Evolutionary conservation across 2,888 invertebrate species (phyloP).

Genomic region (Zele albiditarsus): DNA sequence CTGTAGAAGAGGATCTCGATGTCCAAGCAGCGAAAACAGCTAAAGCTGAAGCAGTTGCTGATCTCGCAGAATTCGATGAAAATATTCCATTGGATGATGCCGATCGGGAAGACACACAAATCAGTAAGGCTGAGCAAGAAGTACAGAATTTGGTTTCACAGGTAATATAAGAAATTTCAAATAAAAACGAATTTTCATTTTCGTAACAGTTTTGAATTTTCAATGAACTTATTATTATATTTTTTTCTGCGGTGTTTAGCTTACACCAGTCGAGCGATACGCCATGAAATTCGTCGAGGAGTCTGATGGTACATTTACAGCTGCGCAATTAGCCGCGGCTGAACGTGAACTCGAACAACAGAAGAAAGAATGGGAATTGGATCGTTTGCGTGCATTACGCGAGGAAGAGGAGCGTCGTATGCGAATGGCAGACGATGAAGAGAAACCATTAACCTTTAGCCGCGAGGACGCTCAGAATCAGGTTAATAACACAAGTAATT

Average conservation of each 20-base stretch:
- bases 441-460: constrained; percentile 82
- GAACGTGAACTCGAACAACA: constrained; percentile 90
- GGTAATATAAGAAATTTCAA: constrained; percentile 72
- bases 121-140: constrained; percentile 84
- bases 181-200: not conserved
- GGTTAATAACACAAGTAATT: constrained; percentile 80
- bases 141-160: constrained; percentile 82
- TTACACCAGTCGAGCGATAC: constrained; percentile 95
- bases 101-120: constrained; percentile 75
- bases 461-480: constrained; percentile 87
- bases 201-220: not conserved
- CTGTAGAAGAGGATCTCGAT: constrained; percentile 96
- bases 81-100: constrained; percentile 88
- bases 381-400: constrained; percentile 82
- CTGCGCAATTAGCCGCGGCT: constrained; percentile 90
- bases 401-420: constrained; percentile 80
- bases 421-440: constrained; percentile 78
- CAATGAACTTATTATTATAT: not conserved
- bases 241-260: constrained; percentile 74
- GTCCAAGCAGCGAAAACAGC: constrained; percentile 92
- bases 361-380: constrained; percentile 91
- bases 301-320: constrained; percentile 84
- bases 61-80: constrained; percentile 96
- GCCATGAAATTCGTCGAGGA: constrained; percentile 95
- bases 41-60: constrained; percentile 90